These are phyloP conservation scores for Dipodomys ordii DNA, from an alignment of 2,113 vertebrate species.

Conservation along the genomic window DNA sequence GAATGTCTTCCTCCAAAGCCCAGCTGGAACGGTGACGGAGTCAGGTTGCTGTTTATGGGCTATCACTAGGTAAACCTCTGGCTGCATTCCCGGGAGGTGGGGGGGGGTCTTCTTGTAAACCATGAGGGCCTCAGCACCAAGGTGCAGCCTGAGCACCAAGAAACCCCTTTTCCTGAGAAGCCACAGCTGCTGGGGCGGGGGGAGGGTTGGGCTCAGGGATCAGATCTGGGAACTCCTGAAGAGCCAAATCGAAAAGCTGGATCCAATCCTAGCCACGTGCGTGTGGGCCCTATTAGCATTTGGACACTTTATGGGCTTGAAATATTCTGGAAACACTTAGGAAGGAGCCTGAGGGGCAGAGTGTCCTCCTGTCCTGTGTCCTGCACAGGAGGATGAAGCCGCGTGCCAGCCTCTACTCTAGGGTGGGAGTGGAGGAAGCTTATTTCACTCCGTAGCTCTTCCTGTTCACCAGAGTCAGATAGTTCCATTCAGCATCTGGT, in stretches of 20 bases:
- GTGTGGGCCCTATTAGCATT: background rate
- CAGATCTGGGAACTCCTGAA: background rate
- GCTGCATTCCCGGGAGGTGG: rapidly evolving
- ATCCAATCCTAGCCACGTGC: rapidly evolving
- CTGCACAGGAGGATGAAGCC: background rate
- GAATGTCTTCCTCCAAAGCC: background rate
- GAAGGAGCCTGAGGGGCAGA: background rate
- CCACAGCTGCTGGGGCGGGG: background rate
- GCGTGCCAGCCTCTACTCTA: background rate
- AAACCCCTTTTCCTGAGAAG: no score
- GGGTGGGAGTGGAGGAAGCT: no score
- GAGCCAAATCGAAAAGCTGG: background rate
- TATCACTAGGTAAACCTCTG: background rate
- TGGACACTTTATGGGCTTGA: background rate
- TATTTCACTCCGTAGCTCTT: background rate
- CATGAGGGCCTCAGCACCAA: rapidly evolving
- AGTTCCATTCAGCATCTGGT: no score
- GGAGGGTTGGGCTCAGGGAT: no score
- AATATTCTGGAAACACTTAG: background rate
- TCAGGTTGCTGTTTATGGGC: background rate
- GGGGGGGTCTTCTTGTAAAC: no score
- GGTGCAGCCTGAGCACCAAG: background rate
- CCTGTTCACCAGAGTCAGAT: no score
- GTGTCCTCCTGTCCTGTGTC: no score
- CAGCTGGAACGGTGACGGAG: rapidly evolving